Conservation (phyloP, 2,888 invertebrate species). For the Clistopyga incitator region DNA sequence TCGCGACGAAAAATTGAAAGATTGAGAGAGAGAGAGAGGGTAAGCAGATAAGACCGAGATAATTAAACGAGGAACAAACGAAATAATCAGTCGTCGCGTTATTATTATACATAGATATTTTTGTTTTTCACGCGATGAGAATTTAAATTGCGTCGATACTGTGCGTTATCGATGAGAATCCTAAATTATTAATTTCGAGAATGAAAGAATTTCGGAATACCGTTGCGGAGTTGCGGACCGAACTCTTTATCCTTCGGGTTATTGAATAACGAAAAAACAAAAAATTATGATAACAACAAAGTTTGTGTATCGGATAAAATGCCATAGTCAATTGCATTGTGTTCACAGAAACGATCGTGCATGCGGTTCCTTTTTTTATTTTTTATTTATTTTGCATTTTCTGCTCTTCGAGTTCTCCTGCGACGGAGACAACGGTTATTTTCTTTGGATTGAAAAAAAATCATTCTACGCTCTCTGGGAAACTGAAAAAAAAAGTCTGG, state of each 20-base stretch:
- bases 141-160: constrained; percentile 43
- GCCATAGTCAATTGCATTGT: constrained; percentile 37
- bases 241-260: constrained; percentile 42
- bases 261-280: constrained; percentile 7
- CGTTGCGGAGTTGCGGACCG: constrained; percentile 43
- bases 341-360: constrained; percentile 31
- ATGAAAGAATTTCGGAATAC: constrained; percentile 33
- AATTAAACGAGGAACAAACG: constrained; percentile 16
- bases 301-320: constrained; percentile 6
- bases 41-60: constrained; percentile 51
- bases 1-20: constrained; percentile 37
- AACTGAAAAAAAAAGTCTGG: constrained; percentile 17
- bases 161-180: constrained; percentile 53
- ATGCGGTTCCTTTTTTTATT: constrained; percentile 46
- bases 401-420: constrained; percentile 19
- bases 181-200: constrained; percentile 63
- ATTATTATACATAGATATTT: constrained; percentile 50
- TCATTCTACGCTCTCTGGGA: constrained; percentile 8
- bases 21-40: constrained; percentile 38
- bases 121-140: constrained; percentile 51
- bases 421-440: background rate
- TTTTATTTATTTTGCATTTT: constrained; percentile 39
- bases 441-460: constrained; percentile 1
- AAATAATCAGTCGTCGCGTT: constrained; percentile 51
- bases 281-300: background rate